Percentiles rank a stretch among this genome's conserved stretches.
phyloP scores from a whole-genome alignment of 2,113 vertebrate genomes.

The Salvelinus sp. region DNA sequence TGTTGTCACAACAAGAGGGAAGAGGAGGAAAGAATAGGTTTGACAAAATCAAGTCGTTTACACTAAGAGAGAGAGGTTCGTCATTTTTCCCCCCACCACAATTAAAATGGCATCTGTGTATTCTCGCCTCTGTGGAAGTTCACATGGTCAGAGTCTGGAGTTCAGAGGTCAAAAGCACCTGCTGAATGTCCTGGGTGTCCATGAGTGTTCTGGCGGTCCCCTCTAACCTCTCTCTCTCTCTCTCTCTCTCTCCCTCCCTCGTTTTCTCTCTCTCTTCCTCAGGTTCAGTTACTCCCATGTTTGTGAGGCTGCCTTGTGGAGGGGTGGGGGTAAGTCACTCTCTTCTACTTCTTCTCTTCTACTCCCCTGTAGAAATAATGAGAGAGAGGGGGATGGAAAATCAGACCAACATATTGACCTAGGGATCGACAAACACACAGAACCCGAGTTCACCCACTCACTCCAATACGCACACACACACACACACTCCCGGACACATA shows the following conservation, averaged over 20 bases:
- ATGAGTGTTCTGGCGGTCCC: too few species aligned
- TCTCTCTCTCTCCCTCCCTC: conserved; percentile 3
- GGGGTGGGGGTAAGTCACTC: conserved; percentile 90
- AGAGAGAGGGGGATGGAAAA: background rate
- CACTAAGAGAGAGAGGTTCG: too few species aligned
- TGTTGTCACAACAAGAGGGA: too few species aligned
- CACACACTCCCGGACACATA: conserved; percentile 34
- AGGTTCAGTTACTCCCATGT: conserved; percentile 92
- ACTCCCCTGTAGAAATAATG: conserved; percentile 66
- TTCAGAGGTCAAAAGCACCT: too few species aligned
- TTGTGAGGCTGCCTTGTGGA: conserved; percentile 94
- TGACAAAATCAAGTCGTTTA: too few species aligned
- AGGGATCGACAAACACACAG: conserved; percentile 11
- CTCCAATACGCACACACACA: background rate
- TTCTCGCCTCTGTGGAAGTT: too few species aligned
- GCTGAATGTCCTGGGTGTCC: too few species aligned
- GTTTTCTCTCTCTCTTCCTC: conserved; percentile 26
- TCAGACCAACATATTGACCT: background rate
- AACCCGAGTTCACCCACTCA: background rate
- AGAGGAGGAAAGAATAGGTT: too few species aligned
- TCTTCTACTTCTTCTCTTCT: conserved; percentile 28
- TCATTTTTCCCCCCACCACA: too few species aligned
- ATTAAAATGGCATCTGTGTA: too few species aligned
- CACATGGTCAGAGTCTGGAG: too few species aligned
- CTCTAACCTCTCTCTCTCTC: background rate